Evolutionary conservation across 2,888 invertebrate genomes (phyloP).

Genomic region (Drosophila merina): DNA sequence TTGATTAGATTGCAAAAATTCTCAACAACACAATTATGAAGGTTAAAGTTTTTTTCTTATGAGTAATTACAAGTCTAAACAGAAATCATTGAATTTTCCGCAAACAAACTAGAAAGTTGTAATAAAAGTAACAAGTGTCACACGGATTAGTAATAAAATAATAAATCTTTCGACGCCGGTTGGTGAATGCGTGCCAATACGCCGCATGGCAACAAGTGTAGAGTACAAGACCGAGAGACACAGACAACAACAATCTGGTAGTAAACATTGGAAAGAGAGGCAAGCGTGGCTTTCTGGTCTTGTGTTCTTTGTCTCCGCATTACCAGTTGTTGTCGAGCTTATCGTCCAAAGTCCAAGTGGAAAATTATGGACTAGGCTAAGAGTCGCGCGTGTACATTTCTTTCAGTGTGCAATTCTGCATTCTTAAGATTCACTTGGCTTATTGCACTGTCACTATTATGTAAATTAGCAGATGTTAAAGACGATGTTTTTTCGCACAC

Average conservation of each 20-base stretch:
- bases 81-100: background rate
- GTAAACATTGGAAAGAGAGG: conserved; percentile 30
- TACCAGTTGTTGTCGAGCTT: conserved; percentile 49
- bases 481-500: conserved; percentile 30
- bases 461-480: conserved; percentile 50
- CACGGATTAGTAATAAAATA: conserved; percentile 21
- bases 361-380: conserved; percentile 37
- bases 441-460: conserved; percentile 25
- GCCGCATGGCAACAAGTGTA: conserved; percentile 58
- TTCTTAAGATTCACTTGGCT: conserved; percentile 15
- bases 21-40: conserved; percentile 5
- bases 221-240: conserved; percentile 45
- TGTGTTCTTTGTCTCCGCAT: conserved; percentile 63
- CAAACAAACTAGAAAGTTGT: background rate
- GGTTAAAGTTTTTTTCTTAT: conserved; percentile 4
- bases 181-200: conserved; percentile 41
- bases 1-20: conserved; percentile 18
- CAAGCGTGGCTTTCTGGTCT: conserved; percentile 61
- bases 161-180: conserved; percentile 3
- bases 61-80: conserved; percentile 6
- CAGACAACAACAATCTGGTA: conserved; percentile 25
- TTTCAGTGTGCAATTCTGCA: conserved; percentile 24
- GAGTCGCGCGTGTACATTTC: conserved; percentile 43
- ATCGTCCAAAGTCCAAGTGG: conserved; percentile 74
- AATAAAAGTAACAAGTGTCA: conserved; percentile 12